Evolutionary conservation across 2,888 invertebrate genomes (phyloP), one percentile per base, ranked within the genome.

Genomic region (Exephanes ischioxanthus): DNA sequence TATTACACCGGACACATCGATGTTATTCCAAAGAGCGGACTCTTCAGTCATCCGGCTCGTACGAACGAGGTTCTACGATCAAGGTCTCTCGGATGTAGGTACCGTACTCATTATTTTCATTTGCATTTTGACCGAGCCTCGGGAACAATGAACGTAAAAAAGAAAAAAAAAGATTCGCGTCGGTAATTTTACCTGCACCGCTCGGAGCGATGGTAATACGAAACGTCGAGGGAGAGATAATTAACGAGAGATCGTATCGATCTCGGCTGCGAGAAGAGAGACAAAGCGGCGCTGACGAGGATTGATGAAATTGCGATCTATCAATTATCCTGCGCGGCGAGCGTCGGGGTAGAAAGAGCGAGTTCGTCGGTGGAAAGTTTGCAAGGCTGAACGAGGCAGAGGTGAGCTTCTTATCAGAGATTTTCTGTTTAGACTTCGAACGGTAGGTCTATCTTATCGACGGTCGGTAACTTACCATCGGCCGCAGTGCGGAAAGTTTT

Each of bases 221-320:
- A 58, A 58, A 58, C 26, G 26, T 11, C 7, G 26, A 26, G 58
- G 22, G 11, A 58, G 48, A 76, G 80, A 84, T 80, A 81, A 84
- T 61, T 70, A 77, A 51, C 51, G 72, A 61, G 58, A 84, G 72
- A 84, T 84, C 14, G 45, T 72, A 73, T 72, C 41, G 61, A 51
- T 72, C 63, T 68, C 14, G 68, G 26, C 48, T 14, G 30, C 71
- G 61, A 22, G 71, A 48, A 48, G 71, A 61, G 48, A 0, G 48
- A 71, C 48, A 79, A 79, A 33, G 61, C 19, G 14, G 30, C 41
- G 58, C 66, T 37, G 67, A 45, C 55, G 41, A 41, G 26, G 53
- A 67, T n/a, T n/a, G 48, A 68, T 70, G 37, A 5, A 51, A 51
- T 61, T 61, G 79, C 61, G 61, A 37, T 58, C 16, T 51, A 61